Evolutionary conservation across 1,140 invertebrate genomes (phyloP), one percentile per base, ranked within the genome.

Genomic region (Dendroctonus ponderosae): DNA sequence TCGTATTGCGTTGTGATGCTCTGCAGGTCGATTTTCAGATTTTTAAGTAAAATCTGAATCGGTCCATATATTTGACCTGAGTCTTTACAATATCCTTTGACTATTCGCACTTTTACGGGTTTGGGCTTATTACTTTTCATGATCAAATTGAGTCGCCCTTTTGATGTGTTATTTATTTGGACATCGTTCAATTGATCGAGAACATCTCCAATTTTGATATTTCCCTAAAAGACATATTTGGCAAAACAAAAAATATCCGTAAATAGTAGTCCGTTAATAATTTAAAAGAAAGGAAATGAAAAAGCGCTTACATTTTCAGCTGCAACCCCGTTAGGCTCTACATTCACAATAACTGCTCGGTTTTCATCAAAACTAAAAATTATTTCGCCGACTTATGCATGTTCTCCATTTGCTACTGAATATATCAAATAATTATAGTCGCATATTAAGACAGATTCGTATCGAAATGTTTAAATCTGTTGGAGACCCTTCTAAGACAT

Each of bases 101-200:
- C 79, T 68, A 87, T 79, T 71, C 80, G 78, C 42, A 85, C 67
- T 12, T 74, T 74, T 66, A 86, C 75, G 6, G 85, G 85, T 71
- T 78, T 74, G 9, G 80, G 80, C 52, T 75, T 74, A 66, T 80
- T 73, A 67, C 81, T 81, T 68, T 75, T 82, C 75, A 86, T 79
- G 39, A 86, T 80, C 57, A 80, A 77, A 46, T 77, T 76, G 14
- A 87, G 74, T 50, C 80, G 80, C 41, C 83, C 81, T 73, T 80
- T 80, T 8, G 75, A 80, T 59, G 78, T 75, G 42, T 72, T 72
- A 53, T 77, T 81, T 72, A 80, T 84, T 50, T 79, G 77, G 72
- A 78, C 80, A 67, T 80, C 83, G 75, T 86, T 87, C 69, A 87
- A 79, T 68, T 85, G 84, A 75, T 87, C 86, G 14, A 89, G 72